These are phyloP conservation scores for Prunella fulvescens DNA, from an alignment of 2,113 vertebrate genomes.

Conservation along the genomic window DNA sequence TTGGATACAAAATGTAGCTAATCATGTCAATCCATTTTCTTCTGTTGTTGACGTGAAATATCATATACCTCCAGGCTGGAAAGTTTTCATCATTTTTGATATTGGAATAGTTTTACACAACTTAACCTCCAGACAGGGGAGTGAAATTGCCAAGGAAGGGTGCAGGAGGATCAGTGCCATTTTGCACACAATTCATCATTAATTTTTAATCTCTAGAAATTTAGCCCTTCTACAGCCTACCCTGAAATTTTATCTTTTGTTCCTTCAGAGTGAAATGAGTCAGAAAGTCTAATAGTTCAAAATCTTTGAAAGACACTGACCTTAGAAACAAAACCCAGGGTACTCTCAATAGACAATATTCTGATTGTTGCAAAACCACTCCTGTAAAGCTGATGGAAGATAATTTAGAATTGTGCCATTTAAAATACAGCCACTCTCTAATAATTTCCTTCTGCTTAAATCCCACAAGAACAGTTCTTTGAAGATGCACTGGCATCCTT, in stretches of 20 bases:
- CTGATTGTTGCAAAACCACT: neutral
- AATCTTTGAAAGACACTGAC: neutral
- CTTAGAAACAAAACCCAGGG: neutral
- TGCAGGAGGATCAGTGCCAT: neutral
- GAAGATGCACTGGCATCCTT: neutral
- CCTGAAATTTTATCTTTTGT: neutral
- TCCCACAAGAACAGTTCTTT: neutral
- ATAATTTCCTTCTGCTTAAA: neutral
- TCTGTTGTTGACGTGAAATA: neutral
- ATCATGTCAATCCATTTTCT: neutral
- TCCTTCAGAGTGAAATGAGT: neutral
- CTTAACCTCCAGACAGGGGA: neutral
- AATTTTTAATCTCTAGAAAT: neutral
- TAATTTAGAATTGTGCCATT: neutral
- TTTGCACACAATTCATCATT: neutral
- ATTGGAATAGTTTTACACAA: neutral
- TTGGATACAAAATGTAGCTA: neutral
- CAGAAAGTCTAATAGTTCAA: neutral
- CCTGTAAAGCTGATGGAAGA: neutral
- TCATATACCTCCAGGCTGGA: neutral
- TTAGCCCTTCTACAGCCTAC: neutral
- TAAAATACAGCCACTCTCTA: neutral
- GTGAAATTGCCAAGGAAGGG: neutral
- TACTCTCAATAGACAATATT: neutral
- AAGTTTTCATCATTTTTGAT: neutral